phyloP scores from a whole-genome alignment of 2,888 invertebrate species.

The Drosophila mulleri region DNA sequence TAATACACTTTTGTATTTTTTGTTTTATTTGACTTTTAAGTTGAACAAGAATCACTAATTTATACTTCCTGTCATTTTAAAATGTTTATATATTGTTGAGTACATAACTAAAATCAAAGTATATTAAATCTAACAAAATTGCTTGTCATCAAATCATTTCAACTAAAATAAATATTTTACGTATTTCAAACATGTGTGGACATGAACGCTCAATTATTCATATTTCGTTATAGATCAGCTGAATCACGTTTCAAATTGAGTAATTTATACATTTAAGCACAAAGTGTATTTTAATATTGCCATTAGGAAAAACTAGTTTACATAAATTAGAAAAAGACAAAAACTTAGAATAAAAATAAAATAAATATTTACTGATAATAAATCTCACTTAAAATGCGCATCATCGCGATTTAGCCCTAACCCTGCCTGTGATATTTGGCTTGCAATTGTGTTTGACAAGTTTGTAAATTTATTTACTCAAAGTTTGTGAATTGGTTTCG shows the following conservation, averaged over 20 bases:
- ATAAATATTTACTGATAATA: neutral
- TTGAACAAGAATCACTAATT: too few species aligned
- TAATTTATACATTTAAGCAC: slow-evolving; percentile 2
- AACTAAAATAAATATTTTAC: neutral
- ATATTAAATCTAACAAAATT: neutral
- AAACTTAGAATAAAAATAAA: neutral
- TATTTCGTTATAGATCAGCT: neutral
- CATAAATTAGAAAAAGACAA: slow-evolving; percentile 2
- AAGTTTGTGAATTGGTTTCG: slow-evolving; percentile 6
- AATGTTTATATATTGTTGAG: too few species aligned
- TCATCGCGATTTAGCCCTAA: neutral
- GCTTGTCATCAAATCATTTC: neutral
- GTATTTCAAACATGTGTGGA: neutral
- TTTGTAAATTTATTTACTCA: slow-evolving; percentile 18
- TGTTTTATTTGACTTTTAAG: too few species aligned
- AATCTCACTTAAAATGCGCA: neutral
- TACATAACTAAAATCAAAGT: too few species aligned
- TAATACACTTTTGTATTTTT: too few species aligned
- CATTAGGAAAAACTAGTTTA: slow-evolving; percentile 12
- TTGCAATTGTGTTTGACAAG: slow-evolving; percentile 10
- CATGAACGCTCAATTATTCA: neutral
- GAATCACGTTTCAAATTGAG: slow-evolving; percentile 13
- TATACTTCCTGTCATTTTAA: too few species aligned
- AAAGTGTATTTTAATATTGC: slow-evolving; percentile 5
- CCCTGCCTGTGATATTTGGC: neutral